Percentiles rank a stretch among this genome's conserved stretches.
Conservation (phyloP, 2,113 vertebrate genomes). For the Syngnathus typhle region DNA sequence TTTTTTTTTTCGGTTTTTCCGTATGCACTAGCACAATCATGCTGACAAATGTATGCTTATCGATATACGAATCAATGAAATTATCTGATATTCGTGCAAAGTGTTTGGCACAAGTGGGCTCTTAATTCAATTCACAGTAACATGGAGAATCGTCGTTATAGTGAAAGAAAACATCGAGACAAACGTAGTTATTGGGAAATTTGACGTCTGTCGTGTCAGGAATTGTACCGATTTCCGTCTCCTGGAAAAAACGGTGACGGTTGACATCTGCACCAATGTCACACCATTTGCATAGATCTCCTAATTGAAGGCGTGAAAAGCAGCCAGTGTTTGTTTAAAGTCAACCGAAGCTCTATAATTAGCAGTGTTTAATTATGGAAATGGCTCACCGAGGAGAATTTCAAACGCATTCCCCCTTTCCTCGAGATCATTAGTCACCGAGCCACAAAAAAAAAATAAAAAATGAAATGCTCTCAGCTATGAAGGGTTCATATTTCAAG, state of each 20-base stretch:
- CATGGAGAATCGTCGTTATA: constrained; percentile 39
- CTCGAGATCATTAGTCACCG: constrained; percentile 93
- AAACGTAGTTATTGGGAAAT: constrained; percentile 44
- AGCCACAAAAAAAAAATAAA: constrained; percentile 70
- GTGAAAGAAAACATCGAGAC: constrained; percentile 9
- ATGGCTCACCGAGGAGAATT: constrained; percentile 91
- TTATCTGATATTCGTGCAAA: neutral
- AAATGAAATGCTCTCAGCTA: constrained; percentile 95
- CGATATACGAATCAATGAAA: neutral
- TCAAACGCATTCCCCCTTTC: constrained; percentile 79
- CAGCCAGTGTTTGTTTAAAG: constrained; percentile 85
- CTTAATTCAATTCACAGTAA: neutral
- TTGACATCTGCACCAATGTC: constrained; percentile 44
- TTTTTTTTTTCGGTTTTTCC: too few species aligned
- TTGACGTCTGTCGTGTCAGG: neutral
- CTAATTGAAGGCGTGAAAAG: constrained; percentile 77
- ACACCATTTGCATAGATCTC: constrained; percentile 76
- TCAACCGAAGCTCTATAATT: constrained; percentile 93
- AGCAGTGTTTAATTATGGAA: constrained; percentile 98
- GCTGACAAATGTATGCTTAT: too few species aligned
- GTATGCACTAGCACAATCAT: too few species aligned
- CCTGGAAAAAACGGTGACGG: constrained; percentile 60
- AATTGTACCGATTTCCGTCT: neutral
- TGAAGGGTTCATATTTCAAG: constrained; percentile 99
- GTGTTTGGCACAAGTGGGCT: too few species aligned